These are phyloP conservation scores for Corythaeola cristata DNA, from an alignment of 2,113 vertebrate species.

Conservation along the genomic window DNA sequence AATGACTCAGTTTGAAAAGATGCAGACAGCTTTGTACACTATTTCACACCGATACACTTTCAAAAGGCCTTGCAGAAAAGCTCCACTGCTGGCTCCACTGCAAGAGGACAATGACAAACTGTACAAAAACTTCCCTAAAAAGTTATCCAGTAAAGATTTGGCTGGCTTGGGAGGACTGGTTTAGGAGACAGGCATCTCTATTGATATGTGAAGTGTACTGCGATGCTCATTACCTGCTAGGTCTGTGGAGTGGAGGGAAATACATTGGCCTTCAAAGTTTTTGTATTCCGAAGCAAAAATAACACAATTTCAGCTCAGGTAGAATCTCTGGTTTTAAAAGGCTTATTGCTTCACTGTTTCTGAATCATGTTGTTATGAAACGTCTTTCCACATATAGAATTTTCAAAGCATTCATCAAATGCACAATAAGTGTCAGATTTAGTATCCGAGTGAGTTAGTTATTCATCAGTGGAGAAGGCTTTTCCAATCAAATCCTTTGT, in stretches of 20 bases:
- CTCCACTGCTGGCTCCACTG: not conserved
- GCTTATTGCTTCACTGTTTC: not conserved
- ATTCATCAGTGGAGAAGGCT: conserved; percentile 14
- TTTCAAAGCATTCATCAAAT: conserved; percentile 29
- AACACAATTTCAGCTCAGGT: not conserved
- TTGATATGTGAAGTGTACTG: not conserved
- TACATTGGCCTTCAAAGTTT: not conserved
- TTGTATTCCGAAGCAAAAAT: not conserved
- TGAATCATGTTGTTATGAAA: not conserved
- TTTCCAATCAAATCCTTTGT: conserved; percentile 63
- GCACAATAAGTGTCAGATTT: conserved; percentile 24
- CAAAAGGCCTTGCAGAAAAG: not conserved
- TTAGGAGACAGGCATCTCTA: not conserved
- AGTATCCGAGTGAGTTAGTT: not conserved
- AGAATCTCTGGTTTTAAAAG: not conserved
- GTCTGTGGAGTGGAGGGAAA: not conserved
- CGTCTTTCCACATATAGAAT: conserved; percentile 5
- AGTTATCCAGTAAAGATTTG: not conserved
- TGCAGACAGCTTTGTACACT: not conserved
- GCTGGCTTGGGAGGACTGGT: not conserved
- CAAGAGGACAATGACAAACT: not conserved
- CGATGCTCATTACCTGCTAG: not conserved
- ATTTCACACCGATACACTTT: not conserved
- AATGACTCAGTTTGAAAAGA: not conserved
- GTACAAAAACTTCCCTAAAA: not conserved